Evolutionary conservation across 2,797 vertebrate species (phyloP), one percentile per base, ranked within the genome.

Genomic region (Sylvia borin): DNA sequence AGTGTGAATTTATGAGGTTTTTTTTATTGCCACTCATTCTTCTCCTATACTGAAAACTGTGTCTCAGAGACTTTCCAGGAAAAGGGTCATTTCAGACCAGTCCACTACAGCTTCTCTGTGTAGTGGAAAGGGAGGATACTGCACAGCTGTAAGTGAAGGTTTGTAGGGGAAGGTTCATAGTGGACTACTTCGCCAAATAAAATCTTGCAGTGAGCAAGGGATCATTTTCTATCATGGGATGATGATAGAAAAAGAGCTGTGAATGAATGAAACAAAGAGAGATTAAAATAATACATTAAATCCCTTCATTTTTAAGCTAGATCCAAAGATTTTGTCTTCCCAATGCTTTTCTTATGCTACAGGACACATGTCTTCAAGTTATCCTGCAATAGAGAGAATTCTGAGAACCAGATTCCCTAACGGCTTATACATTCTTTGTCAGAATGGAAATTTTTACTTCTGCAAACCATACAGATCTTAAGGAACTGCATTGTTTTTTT

Each of bases 21-120:
- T 74, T 94, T 92, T 77, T 88, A 78, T 81, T 93, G 42, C 47
- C 38, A n/a, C 13, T 79, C 84, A 82, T 80, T 92, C 26, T 78
- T 90, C 91, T 94, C 24, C 38, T 82, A 7, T n/a, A 34, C 32
- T 71, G 76, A 93, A 76, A 76, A 7, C n/a, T 74, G 10, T 64
- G 55, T 34, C 89, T 89, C 29, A 55, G 78, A 91, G 51, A 13
- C 27, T 85, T 93, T 91, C 61, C 75, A 83, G 57, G 26, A 26
- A 71, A 81, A 76, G 25, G 11, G 4, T 53, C 31, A 74, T 77
- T 70, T 92, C 65, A 88, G 47, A 51, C 8, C 38, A 36, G 27
- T 67, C 21, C 22, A 57, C 34, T 50, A 16, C 31, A 21, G 25
- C 34, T 74, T 68, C 78, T 74, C 9, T 27, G 13, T 75, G 25